phyloP scores from a whole-genome alignment of 2,888 invertebrate genomes.

The Ethmia dodecea region DNA sequence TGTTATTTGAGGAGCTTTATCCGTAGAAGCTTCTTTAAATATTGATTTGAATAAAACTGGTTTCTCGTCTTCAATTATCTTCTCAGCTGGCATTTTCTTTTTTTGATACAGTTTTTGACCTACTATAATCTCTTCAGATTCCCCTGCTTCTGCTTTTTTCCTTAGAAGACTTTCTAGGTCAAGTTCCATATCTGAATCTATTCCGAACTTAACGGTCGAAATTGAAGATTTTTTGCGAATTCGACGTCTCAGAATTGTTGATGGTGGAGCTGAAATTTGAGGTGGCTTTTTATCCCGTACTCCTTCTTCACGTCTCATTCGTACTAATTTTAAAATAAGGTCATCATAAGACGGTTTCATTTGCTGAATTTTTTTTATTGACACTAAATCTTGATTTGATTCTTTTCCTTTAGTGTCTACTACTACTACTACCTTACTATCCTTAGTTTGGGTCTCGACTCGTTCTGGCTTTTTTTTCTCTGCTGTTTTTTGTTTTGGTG shows the following conservation, averaged over 20 bases:
- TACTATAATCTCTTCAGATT: slow-evolving; percentile 34
- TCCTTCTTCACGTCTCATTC: slow-evolving; percentile 24
- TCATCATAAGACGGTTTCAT: slow-evolving; percentile 27
- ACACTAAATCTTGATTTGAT: too few species aligned
- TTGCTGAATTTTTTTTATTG: too few species aligned
- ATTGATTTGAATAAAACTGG: slow-evolving; percentile 32
- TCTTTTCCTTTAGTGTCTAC: too few species aligned
- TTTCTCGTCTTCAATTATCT: slow-evolving; percentile 14
- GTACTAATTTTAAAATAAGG: slow-evolving; percentile 31
- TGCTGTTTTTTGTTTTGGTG: too few species aligned
- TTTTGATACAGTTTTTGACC: slow-evolving; percentile 40
- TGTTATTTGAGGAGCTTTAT: too few species aligned
- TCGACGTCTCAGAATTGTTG: background rate
- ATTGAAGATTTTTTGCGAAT: slow-evolving; percentile 10
- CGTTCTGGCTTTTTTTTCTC: too few species aligned
- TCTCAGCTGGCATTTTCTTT: slow-evolving; percentile 22
- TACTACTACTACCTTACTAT: too few species aligned
- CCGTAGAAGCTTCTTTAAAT: too few species aligned
- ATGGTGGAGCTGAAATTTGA: too few species aligned
- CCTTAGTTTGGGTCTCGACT: too few species aligned
- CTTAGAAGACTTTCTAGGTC: slow-evolving; percentile 25
- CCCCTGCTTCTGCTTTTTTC: slow-evolving; percentile 14
- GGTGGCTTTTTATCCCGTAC: slow-evolving; percentile 9
- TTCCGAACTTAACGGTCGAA: slow-evolving; percentile 22
- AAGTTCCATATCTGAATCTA: slow-evolving; percentile 32